Conservation (phyloP, 1,140 invertebrate species). For the Drosophila repletoides region DNA sequence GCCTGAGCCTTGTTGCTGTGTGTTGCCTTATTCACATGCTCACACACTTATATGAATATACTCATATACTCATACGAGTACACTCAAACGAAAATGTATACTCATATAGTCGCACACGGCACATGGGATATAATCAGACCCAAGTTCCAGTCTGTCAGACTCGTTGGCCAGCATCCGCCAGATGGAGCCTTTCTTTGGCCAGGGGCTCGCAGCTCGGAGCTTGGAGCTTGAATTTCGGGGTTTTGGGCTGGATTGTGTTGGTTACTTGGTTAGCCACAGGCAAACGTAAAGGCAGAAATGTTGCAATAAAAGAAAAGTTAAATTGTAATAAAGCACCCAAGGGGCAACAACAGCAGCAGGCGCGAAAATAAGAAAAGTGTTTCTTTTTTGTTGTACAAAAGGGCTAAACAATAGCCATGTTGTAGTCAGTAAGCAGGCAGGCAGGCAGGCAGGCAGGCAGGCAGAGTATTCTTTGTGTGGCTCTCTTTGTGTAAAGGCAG, state of each 20-base stretch:
- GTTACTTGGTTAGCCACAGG: conserved; percentile 58
- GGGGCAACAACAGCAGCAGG: conserved; percentile 34
- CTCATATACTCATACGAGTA: not conserved
- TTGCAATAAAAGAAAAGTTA: conserved; percentile 80
- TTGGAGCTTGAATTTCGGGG: conserved; percentile 13
- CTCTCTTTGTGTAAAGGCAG: conserved; percentile 9
- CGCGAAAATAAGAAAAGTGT: conserved; percentile 72
- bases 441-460: no score
- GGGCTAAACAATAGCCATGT: conserved; percentile 58
- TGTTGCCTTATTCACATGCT: conserved; percentile 16
- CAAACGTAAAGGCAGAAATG: conserved; percentile 55
- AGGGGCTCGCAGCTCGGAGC: no score
- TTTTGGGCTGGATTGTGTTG: conserved; percentile 26
- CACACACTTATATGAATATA: not conserved
- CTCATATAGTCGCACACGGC: not conserved
- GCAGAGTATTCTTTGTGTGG: not conserved
- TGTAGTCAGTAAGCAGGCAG: no score
- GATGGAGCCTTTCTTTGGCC: conserved; percentile 6
- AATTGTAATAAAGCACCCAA: conserved; percentile 80
- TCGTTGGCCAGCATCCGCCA: conserved; percentile 42
- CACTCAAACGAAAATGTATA: not conserved
- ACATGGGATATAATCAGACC: conserved; percentile 56
- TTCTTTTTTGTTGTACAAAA: conserved; percentile 57
- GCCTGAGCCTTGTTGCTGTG: not conserved
- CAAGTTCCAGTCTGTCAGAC: conserved; percentile 20